Evolutionary conservation across 2,797 vertebrate species (phyloP).

Genomic region (Pygocentrus nattereri): DNA sequence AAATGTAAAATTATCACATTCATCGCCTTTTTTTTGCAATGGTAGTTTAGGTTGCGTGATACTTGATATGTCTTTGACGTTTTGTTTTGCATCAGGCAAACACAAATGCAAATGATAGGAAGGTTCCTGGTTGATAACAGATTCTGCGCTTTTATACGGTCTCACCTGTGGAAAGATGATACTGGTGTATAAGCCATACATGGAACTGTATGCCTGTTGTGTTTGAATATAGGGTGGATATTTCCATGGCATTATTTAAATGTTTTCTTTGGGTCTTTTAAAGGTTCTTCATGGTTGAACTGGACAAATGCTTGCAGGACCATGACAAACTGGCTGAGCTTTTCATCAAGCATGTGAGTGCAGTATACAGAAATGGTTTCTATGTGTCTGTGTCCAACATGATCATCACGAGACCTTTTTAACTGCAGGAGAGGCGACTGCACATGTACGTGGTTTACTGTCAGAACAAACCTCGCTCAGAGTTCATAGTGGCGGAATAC

Average conservation of each 20-base stretch:
- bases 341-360: conserved; percentile 95
- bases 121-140: conserved; percentile 31
- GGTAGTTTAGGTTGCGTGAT: not conserved
- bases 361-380: not conserved
- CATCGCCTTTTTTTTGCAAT: too few relatives aligned
- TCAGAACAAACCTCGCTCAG: conserved; percentile 96
- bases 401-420: not conserved
- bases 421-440: conserved; percentile 88
- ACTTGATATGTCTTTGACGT: not conserved
- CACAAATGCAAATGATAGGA: conserved; percentile 14
- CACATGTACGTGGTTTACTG: conserved; percentile 98
- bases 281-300: conserved; percentile 94
- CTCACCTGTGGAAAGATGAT: not conserved
- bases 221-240: not conserved
- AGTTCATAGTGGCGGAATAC: conserved; percentile 94
- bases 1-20: not conserved
- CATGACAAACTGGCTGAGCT: conserved; percentile 93
- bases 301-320: conserved; percentile 93
- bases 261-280: conserved; percentile 45
- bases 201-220: not conserved
- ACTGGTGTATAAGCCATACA: not conserved
- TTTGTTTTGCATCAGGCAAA: conserved; percentile 2
- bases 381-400: not conserved
- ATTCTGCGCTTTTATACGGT: not conserved
- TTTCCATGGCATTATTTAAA: not conserved